Evolutionary conservation across 2,797 vertebrate species (phyloP).

Genomic region (Lacerta agilis): DNA sequence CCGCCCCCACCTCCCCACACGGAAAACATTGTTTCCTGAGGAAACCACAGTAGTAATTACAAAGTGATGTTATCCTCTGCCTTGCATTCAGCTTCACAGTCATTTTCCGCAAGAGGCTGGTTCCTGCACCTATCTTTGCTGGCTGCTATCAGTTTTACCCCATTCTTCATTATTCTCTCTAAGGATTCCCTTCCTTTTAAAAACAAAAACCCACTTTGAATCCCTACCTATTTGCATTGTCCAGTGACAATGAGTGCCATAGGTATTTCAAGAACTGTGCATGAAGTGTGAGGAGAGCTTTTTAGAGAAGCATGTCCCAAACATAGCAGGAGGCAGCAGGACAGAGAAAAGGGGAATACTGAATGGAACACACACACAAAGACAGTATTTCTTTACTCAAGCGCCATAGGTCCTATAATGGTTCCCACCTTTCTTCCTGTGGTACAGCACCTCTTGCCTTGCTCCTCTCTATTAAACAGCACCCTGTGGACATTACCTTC

Average conservation of each 20-base stretch:
- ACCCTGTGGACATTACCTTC: not conserved
- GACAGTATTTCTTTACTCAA: not conserved
- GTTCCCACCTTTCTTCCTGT: not conserved
- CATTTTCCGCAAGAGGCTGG: not conserved
- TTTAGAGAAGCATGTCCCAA: not conserved
- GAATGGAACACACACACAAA: not conserved
- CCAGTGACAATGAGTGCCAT: conserved; percentile 1
- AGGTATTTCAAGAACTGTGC: not conserved
- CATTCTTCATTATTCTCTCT: not conserved
- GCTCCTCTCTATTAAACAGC: not conserved
- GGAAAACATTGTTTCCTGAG: conserved; percentile 2
- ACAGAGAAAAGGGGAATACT: not conserved
- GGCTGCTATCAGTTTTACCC: not conserved
- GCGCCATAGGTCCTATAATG: not conserved
- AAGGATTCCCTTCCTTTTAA: not conserved
- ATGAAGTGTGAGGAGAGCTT: not conserved
- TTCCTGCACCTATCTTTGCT: not conserved
- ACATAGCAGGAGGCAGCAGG: not conserved
- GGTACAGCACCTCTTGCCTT: not conserved
- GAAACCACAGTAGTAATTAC: not conserved
- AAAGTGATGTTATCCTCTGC: not conserved
- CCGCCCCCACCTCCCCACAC: not conserved
- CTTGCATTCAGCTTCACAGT: not conserved
- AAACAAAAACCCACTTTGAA: not conserved
- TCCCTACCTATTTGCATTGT: not conserved